Evolutionary conservation across 2,797 vertebrate species (phyloP), one percentile per base, ranked within the genome.

Genomic region (Lepus oiostolus): DNA sequence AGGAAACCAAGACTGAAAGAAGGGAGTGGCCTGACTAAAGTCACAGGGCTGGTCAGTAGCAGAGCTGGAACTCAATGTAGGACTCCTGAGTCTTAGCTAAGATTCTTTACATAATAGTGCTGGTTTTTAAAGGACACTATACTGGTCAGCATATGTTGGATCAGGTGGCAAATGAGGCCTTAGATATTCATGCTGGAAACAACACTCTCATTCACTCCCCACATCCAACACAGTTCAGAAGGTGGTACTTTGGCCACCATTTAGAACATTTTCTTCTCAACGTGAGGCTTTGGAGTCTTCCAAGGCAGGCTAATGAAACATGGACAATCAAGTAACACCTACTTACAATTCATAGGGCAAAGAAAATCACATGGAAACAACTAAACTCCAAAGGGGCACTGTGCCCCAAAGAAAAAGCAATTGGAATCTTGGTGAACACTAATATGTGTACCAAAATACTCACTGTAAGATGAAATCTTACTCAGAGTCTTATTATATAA

Each of bases 401-500:
- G 12, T 71, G n/a, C 14, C 60, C 4, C 26, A 83, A 17, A 84
- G 65, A 60, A 85, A 14, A 92, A 95, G 92, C n/a, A 79, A 67
- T 24, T 81, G 58, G n/a, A 93, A 77, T 92, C 21, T 54, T 90
- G 16, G 19, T 88, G 72, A 95, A 93, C 17, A 88, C 11, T 76
- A 52, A 60, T 52, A 42, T 79, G 10, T 81, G 72, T 54, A 68
- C 38, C n/a, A 82, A 16, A 87, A 74, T 19, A 72, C 12, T 7
- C 60, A 84, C 17, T 81, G 5, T 76, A 42, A 86, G 67, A 79
- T 71, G 83, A 95, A 94, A 90, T 83, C 11, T 89, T 68, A 79
- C n/a, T 92, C 63, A 75, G 50, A 94, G 72, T 19, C 47, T n/a
- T 47, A 83, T 67, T 77, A 86, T 54, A 87, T 80, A 95, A 93